Percentiles rank a stretch among this genome's conserved stretches.
These are phyloP conservation scores for Melipona bicolor DNA, from an alignment of 2,888 invertebrate species.

Conservation along the genomic window DNA sequence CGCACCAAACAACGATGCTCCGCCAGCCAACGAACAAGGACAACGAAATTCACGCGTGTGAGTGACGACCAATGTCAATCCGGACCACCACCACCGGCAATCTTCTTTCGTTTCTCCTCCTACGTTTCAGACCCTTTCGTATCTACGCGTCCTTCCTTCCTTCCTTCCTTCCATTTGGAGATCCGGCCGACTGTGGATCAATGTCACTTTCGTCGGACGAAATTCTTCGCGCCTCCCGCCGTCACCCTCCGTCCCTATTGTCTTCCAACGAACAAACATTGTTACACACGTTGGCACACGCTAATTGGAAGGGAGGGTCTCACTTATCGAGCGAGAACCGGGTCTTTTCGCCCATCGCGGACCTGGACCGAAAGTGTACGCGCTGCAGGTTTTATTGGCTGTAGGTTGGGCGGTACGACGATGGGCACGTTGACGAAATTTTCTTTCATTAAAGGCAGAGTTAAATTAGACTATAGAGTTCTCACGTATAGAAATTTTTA, in stretches of 20 bases:
- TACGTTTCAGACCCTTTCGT: slow-evolving; percentile 24
- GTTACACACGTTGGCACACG: not conserved
- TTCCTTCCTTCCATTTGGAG: slow-evolving; percentile 65
- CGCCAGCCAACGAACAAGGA: slow-evolving; percentile 19
- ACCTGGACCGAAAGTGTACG: not conserved
- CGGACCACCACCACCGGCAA: slow-evolving; percentile 28
- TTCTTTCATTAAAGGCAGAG: too few species aligned
- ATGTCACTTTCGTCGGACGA: slow-evolving; percentile 77
- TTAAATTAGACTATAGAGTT: too few species aligned
- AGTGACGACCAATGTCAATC: slow-evolving; percentile 67
- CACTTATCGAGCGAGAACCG: not conserved
- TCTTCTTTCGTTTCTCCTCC: slow-evolving; percentile 16
- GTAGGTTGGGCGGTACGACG: too few species aligned
- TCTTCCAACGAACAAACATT: not conserved
- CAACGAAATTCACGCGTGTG: not conserved
- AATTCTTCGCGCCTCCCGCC: slow-evolving; percentile 26
- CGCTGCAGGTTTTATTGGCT: not conserved
- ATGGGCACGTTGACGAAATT: too few species aligned
- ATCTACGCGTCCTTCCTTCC: slow-evolving; percentile 57
- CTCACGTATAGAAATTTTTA: too few species aligned
- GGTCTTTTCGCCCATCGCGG: not conserved
- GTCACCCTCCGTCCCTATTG: slow-evolving; percentile 21
- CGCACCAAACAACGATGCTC: slow-evolving; percentile 26
- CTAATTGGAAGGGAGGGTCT: slow-evolving; percentile 1
- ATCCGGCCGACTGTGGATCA: slow-evolving; percentile 70